Conservation (phyloP, 2,113 vertebrate species). For the Hassar affinis region DNA sequence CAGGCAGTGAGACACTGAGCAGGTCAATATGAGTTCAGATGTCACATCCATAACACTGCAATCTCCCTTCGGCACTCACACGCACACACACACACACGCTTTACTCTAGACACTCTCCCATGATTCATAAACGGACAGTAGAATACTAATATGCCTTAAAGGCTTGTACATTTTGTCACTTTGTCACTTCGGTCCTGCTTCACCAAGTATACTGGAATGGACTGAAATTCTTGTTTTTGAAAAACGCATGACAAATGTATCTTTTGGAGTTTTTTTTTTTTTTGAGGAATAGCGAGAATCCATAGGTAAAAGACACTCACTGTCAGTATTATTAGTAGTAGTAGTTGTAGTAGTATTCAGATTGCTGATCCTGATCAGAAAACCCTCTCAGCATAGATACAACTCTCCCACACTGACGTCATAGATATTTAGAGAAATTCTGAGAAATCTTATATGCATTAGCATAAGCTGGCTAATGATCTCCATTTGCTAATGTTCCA, state of each 20-base stretch:
- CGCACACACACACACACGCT: background rate
- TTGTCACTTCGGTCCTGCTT: background rate
- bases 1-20: background rate
- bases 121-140: background rate
- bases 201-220: background rate
- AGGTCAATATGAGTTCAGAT: slow-evolving; percentile 1
- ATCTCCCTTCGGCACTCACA: background rate
- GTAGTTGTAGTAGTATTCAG: too few relatives aligned
- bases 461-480: slow-evolving; percentile 67
- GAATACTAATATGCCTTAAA: slow-evolving; percentile 14
- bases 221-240: background rate
- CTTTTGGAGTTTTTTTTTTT: background rate
- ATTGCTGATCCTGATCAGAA: background rate
- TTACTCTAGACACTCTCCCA: background rate
- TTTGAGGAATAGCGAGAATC: background rate
- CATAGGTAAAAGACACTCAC: background rate
- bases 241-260: background rate
- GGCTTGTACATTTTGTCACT: background rate
- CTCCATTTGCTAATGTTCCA: slow-evolving; percentile 61
- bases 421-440: slow-evolving; percentile 54
- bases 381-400: background rate
- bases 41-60: background rate
- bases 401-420: background rate
- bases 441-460: slow-evolving; percentile 54
- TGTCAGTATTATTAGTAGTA: background rate